A percentile compares a stretch with the other conserved stretches of the same genome.
Evolutionary conservation across 2,113 vertebrate species (phyloP).

Genomic region (Semicossyphus pulcher): DNA sequence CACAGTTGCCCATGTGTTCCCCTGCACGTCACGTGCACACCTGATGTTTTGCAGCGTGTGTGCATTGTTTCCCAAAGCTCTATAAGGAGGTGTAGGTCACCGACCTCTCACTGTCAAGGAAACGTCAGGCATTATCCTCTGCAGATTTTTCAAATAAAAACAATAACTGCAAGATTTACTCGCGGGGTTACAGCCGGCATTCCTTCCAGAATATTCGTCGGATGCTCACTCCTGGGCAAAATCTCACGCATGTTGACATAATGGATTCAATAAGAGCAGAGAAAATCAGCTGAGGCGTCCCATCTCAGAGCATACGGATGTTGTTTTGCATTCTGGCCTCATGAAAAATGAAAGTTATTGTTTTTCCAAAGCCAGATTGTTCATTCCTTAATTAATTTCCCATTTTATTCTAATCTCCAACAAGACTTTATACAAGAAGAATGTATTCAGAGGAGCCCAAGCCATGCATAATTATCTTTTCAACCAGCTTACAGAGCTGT

Average conservation of each 20-base stretch:
- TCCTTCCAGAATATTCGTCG: constrained; percentile 55
- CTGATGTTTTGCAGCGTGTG: constrained; percentile 49
- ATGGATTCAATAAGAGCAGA: constrained; percentile 52
- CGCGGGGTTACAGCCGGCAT: constrained; percentile 38
- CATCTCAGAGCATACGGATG: constrained; percentile 11
- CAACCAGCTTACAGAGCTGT: not conserved
- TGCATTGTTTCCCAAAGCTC: constrained; percentile 37
- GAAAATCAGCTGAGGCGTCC: constrained; percentile 24
- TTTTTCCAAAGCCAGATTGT: not conserved
- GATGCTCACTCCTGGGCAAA: constrained; percentile 34
- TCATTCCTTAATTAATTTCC: constrained; percentile 37
- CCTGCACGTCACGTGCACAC: constrained; percentile 17
- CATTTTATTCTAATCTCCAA: constrained; percentile 32
- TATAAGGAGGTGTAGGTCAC: constrained; percentile 41
- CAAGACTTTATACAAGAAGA: constrained; percentile 19
- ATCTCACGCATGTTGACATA: constrained; percentile 38
- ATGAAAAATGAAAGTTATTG: constrained; percentile 16
- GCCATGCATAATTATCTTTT: constrained; percentile 36
- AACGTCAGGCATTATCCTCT: constrained; percentile 43
- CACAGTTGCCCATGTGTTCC: constrained; percentile 40
- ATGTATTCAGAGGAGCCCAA: constrained; percentile 6
- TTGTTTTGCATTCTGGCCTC: constrained; percentile 35
- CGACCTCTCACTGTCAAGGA: constrained; percentile 57
- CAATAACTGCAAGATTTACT: constrained; percentile 38
- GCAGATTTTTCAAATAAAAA: constrained; percentile 66